A percentile compares a stretch with the other conserved stretches of the same genome.
These are phyloP conservation scores for Lepilemur septentrionalis DNA, from an alignment of 2,797 vertebrate genomes.

Conservation along the genomic window DNA sequence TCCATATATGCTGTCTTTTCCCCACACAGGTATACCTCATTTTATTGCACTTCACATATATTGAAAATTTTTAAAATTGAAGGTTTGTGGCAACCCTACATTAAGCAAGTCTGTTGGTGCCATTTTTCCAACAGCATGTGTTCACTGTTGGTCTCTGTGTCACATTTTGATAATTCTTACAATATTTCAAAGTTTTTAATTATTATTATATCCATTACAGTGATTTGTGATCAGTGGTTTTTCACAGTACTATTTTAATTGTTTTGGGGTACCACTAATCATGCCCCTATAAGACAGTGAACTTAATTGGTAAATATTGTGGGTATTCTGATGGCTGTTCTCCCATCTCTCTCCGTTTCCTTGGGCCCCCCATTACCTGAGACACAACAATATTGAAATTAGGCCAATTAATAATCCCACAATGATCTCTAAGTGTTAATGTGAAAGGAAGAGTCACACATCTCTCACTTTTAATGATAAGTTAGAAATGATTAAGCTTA, in stretches of 20 bases:
- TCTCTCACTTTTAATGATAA: neutral
- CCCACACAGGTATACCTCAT: too few species aligned
- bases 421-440: neutral
- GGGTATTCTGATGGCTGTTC: neutral
- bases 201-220: neutral
- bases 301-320: neutral
- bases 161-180: neutral
- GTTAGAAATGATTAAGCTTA: neutral
- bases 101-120: neutral
- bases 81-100: neutral
- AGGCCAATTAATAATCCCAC: neutral
- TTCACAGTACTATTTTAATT: neutral
- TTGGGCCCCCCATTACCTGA: neutral
- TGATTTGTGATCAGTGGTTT: neutral
- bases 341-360: neutral
- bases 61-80: neutral
- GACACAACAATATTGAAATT: neutral
- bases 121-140: neutral
- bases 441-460: neutral
- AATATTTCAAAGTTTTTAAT: neutral
- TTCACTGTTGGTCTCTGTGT: neutral
- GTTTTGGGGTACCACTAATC: neutral
- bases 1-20: neutral
- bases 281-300: neutral
- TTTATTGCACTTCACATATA: neutral